Evolutionary conservation across 2,113 vertebrate species (phyloP).

Genomic region (Vanacampus margaritifer): DNA sequence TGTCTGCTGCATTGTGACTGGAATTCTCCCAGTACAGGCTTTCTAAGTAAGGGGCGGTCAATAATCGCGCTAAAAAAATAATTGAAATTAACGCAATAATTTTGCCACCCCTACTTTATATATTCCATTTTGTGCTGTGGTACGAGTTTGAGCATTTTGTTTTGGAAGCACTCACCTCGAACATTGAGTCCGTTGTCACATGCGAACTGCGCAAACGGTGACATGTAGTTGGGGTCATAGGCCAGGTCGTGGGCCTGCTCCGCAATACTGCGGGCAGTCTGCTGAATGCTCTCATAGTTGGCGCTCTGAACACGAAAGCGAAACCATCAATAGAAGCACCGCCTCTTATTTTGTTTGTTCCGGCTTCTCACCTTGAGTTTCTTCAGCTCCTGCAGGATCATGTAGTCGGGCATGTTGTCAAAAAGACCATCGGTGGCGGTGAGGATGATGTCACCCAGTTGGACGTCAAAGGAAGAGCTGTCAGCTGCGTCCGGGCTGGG

Average conservation of each 20-base stretch:
- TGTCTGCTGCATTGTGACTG: too few species aligned
- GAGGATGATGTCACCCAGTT: slow-evolving; percentile 97
- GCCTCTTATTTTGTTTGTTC: neutral
- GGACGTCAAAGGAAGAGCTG: slow-evolving; percentile 93
- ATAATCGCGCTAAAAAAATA: too few species aligned
- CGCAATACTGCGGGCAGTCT: slow-evolving; percentile 93
- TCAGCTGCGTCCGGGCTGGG: slow-evolving; percentile 91
- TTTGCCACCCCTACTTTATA: too few species aligned
- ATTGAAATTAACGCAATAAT: too few species aligned
- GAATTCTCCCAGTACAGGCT: too few species aligned
- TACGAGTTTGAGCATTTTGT: too few species aligned
- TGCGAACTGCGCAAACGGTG: slow-evolving; percentile 97
- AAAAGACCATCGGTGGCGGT: slow-evolving; percentile 95
- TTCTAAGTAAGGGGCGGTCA: too few species aligned
- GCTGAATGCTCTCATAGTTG: slow-evolving; percentile 95
- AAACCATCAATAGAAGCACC: neutral
- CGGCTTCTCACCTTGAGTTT: slow-evolving; percentile 83
- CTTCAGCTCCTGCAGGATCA: slow-evolving; percentile 97
- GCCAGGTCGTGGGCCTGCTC: slow-evolving; percentile 95
- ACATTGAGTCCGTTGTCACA: slow-evolving; percentile 97
- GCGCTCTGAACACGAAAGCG: slow-evolving; percentile 76
- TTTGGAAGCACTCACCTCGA: slow-evolving; percentile 77
- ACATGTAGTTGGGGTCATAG: slow-evolving; percentile 99
- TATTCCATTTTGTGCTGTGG: too few species aligned
- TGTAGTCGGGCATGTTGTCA: slow-evolving; percentile 99